Evolutionary conservation across 2,888 invertebrate genomes (phyloP).

Genomic region (Athalia circularis): DNA sequence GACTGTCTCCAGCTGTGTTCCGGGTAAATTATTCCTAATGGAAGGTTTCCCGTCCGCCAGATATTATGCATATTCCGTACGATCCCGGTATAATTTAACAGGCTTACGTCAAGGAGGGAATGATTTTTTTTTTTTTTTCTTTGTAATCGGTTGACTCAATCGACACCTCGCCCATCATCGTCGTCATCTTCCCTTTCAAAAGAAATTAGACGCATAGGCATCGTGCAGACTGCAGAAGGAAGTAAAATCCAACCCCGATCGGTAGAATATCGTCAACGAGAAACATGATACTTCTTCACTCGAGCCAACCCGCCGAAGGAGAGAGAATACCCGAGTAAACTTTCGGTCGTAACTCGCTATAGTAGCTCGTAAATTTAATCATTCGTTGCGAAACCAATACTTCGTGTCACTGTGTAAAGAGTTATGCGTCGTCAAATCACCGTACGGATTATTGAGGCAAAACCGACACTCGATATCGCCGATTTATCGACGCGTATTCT

Average conservation of each 20-base stretch:
- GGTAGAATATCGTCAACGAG: slow-evolving; percentile 15
- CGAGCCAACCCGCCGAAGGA: background rate
- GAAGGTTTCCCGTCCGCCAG: slow-evolving; percentile 36
- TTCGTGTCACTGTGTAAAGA: background rate
- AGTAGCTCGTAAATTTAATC: slow-evolving; percentile 32
- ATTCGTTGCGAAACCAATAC: slow-evolving; percentile 15
- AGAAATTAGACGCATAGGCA: background rate
- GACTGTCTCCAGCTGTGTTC: slow-evolving; percentile 33
- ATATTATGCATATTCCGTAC: slow-evolving; percentile 8
- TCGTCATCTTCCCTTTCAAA: background rate
- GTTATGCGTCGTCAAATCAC: background rate
- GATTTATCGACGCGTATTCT: background rate
- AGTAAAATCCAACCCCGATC: slow-evolving; percentile 23
- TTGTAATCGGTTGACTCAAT: slow-evolving; percentile 29
- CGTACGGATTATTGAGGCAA: background rate
- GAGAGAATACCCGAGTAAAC: background rate
- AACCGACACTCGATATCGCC: background rate
- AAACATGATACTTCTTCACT: slow-evolving; percentile 13
- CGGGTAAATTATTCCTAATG: slow-evolving; percentile 33
- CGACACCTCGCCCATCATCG: background rate
- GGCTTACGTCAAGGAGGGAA: slow-evolving; percentile 32
- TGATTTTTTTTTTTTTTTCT: slow-evolving; percentile 1
- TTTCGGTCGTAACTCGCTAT: slow-evolving; percentile 17
- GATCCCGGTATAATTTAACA: slow-evolving; percentile 37
- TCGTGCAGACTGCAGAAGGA: background rate